Percentiles rank a stretch among this genome's conserved stretches.
These are phyloP conservation scores for Lacerta agilis DNA, from an alignment of 2,797 vertebrate genomes.

Conservation along the genomic window DNA sequence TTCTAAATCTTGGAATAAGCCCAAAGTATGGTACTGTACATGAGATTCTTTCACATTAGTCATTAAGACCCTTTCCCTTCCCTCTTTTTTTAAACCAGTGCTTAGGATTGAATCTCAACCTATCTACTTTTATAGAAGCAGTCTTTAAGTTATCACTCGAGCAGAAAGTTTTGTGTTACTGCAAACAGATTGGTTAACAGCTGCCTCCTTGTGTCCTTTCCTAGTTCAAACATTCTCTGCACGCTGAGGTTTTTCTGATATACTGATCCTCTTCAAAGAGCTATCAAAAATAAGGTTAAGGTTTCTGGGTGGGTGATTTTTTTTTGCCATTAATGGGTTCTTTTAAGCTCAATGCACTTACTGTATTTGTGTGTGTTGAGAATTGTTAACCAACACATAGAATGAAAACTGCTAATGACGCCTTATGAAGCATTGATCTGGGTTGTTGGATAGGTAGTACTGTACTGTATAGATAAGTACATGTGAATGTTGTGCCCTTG, in stretches of 20 bases:
- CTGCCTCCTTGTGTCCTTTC: neutral
- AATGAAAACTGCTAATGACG: neutral
- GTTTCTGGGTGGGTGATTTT: neutral
- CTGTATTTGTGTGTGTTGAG: neutral
- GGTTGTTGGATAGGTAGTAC: neutral
- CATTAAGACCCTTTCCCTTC: neutral
- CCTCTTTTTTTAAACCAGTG: neutral
- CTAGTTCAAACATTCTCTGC: neutral
- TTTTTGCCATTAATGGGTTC: neutral
- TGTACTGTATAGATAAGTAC: neutral
- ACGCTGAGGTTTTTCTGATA: accelerated
- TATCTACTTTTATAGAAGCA: neutral
- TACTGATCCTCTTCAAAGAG: accelerated
- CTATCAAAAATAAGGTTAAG: neutral
- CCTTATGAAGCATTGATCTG: neutral
- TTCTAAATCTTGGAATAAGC: neutral
- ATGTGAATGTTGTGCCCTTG: neutral
- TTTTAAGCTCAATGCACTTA: neutral
- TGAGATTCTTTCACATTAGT: neutral
- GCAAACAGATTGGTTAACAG: neutral
- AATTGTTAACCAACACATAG: neutral
- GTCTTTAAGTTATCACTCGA: neutral
- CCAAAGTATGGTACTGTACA: neutral
- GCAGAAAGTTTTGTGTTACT: neutral
- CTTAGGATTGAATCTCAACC: neutral